Evolutionary conservation across 30 jellyfish, hydroid and myxozoan species (phyloP).

Genomic region (Euphysa ruthae): DNA sequence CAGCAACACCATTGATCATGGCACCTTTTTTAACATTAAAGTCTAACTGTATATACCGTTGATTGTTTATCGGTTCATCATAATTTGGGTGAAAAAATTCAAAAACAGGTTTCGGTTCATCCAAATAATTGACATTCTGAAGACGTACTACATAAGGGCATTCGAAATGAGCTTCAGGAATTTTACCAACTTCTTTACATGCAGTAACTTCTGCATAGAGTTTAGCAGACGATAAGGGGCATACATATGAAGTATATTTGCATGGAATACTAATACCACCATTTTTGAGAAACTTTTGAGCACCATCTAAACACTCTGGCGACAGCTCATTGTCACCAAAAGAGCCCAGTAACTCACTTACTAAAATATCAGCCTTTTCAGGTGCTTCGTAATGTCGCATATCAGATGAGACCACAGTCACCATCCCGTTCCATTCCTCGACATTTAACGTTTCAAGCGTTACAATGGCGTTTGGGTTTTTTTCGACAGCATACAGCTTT

Average conservation of each 20-base stretch:
- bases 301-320: slow-evolving; percentile 97
- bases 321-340: slow-evolving; percentile 97
- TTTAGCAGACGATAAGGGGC: slow-evolving; percentile 80
- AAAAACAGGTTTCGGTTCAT: slow-evolving; percentile 69
- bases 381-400: slow-evolving; percentile 79
- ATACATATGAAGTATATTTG: slow-evolving; percentile 74
- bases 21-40: slow-evolving; percentile 48
- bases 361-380: slow-evolving; percentile 94
- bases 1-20: slow-evolving; percentile 91
- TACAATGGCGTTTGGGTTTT: slow-evolving; percentile 90
- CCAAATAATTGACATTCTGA: slow-evolving; percentile 59
- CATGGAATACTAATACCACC: slow-evolving; percentile 92
- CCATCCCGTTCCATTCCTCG: slow-evolving; percentile 84
- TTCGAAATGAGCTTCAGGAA: slow-evolving; percentile 82
- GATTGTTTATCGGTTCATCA: slow-evolving; percentile 62
- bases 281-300: slow-evolving; percentile 79
- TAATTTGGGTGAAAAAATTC: slow-evolving; percentile 82
- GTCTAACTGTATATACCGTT: slow-evolving; percentile 50
- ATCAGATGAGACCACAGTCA: slow-evolving; percentile 79
- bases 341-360: slow-evolving; percentile 98
- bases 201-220: slow-evolving; percentile 67
- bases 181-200: slow-evolving; percentile 75
- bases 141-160: slow-evolving; percentile 97
- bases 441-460: slow-evolving; percentile 84
- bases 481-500: slow-evolving; percentile 88